A percentile compares a stretch with the other conserved stretches of the same genome.
Conservation (phyloP, 2,797 vertebrate species). For the Hoplostethus mediterraneus region DNA sequence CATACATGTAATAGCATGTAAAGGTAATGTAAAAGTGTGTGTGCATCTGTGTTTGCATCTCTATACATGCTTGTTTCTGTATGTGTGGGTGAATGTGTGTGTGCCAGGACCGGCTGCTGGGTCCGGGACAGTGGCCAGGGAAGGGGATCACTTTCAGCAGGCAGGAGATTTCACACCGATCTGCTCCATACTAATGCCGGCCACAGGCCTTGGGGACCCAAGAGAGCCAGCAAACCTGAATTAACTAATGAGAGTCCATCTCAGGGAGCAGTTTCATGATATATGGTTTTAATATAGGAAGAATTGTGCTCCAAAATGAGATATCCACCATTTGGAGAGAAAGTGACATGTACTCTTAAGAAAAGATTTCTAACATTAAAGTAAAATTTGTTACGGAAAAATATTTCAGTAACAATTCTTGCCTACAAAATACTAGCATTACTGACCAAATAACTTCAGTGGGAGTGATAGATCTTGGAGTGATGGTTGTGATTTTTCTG, state of each 20-base stretch:
- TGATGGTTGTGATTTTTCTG: constrained; percentile 23
- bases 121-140: constrained; percentile 73
- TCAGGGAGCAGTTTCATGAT: constrained; percentile 28
- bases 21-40: not conserved
- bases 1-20: constrained; percentile 3
- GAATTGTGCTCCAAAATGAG: constrained; percentile 39
- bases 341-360: constrained; percentile 25
- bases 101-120: constrained; percentile 42
- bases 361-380: constrained; percentile 72
- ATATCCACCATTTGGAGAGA: constrained; percentile 16
- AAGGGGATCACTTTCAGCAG: constrained; percentile 73
- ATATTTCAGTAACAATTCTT: constrained; percentile 71
- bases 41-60: constrained; percentile 14
- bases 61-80: constrained; percentile 37
- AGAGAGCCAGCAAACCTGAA: constrained; percentile 40
- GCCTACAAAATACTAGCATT: constrained; percentile 40
- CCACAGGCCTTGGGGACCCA: constrained; percentile 59
- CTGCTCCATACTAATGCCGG: constrained; percentile 56
- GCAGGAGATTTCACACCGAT: constrained; percentile 78
- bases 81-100: constrained; percentile 24
- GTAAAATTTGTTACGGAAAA: constrained; percentile 52
- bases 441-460: constrained; percentile 35
- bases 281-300: constrained; percentile 63
- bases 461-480: constrained; percentile 3
- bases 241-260: constrained; percentile 26